These are phyloP conservation scores for Zosterops hypoxanthus DNA, from an alignment of 2,113 vertebrate genomes.

Conservation along the genomic window DNA sequence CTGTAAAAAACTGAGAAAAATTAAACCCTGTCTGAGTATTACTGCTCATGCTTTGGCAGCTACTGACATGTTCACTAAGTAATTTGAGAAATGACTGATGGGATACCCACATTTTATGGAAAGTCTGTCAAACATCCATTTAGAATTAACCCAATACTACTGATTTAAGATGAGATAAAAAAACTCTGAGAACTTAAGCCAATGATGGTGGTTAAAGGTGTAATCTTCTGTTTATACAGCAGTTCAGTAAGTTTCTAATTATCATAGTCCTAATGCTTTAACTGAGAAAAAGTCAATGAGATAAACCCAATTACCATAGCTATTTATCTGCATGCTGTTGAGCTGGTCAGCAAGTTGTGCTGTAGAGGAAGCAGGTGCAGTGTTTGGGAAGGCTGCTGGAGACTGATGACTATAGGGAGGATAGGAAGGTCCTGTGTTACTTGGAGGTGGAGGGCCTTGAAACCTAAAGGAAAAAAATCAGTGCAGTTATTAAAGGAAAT, in stretches of 20 bases:
- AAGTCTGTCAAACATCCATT: neutral
- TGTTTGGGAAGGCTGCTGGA: conserved; percentile 72
- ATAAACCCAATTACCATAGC: conserved; percentile 77
- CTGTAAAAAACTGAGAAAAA: neutral
- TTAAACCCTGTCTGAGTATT: neutral
- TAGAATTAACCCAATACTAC: neutral
- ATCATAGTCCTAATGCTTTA: neutral
- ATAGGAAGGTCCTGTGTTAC: conserved; percentile 35
- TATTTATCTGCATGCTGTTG: conserved; percentile 84
- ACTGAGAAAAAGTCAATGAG: neutral
- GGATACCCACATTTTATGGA: rapidly evolving
- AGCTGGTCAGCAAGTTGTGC: conserved; percentile 86
- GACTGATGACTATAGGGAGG: conserved; percentile 68
- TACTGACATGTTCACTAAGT: neutral
- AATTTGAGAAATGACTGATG: neutral
- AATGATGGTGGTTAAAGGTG: neutral
- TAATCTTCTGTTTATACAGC: neutral
- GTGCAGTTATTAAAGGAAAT: neutral
- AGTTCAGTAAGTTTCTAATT: neutral
- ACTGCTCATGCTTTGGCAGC: neutral
- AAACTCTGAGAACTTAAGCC: neutral
- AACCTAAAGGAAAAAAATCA: conserved; percentile 58
- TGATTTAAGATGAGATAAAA: neutral
- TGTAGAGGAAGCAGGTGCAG: conserved; percentile 67
- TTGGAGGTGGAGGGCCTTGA: conserved; percentile 58